Percentiles rank a stretch among this genome's conserved stretches.
Evolutionary conservation across 1,140 invertebrate genomes (phyloP).

Genomic region (Triops longicaudatus): DNA sequence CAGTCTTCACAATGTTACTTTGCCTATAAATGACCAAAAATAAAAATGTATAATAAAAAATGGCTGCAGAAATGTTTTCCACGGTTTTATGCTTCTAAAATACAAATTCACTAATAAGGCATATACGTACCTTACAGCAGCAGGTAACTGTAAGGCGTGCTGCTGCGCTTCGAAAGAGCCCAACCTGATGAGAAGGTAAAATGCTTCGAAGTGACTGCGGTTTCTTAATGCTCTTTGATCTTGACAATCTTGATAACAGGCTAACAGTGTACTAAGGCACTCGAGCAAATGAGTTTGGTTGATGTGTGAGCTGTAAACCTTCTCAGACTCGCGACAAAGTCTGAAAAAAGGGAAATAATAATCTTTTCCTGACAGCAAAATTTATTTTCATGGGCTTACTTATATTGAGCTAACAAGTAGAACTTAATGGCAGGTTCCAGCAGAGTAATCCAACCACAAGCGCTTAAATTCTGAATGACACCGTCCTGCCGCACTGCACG

Average conservation of each 20-base stretch:
- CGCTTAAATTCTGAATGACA: conserved; percentile 54
- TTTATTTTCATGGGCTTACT: conserved; percentile 40
- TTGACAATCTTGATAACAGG: not conserved
- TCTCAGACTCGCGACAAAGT: conserved; percentile 33
- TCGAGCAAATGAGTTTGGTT: conserved; percentile 40
- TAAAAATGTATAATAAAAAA: not conserved
- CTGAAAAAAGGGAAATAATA: conserved; percentile 28
- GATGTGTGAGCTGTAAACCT: conserved; percentile 38
- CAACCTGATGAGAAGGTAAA: not conserved
- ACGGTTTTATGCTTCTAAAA: not conserved
- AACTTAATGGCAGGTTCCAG: conserved; percentile 59
- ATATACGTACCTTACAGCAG: not conserved
- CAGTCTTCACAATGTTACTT: not conserved
- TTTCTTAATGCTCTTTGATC: not conserved
- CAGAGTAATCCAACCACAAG: conserved; percentile 37
- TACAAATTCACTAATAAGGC: not conserved
- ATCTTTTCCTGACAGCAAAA: conserved; percentile 17
- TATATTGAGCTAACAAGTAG: conserved; percentile 55
- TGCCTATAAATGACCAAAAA: not conserved
- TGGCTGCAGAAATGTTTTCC: too few relatives aligned
- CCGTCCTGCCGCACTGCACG: conserved; percentile 64
- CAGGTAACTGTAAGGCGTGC: not conserved
- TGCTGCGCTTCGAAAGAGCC: not conserved
- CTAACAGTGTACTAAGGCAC: conserved; percentile 35
- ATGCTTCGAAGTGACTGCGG: not conserved